Conservation (phyloP, 2,888 invertebrate species). For the Diloba caeruleocephala region DNA sequence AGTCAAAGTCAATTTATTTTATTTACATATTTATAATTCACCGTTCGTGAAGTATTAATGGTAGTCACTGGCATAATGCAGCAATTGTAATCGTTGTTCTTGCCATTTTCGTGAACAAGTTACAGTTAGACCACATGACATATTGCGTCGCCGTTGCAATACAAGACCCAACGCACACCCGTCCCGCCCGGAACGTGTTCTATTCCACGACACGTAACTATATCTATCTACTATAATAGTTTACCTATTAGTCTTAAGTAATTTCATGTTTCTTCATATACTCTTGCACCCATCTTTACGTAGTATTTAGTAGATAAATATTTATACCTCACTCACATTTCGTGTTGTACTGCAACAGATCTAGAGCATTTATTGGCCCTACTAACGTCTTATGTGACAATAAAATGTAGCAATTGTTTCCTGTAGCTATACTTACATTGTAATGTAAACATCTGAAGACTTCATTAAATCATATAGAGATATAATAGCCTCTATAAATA, state of each 20-base stretch:
- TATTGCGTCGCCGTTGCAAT: conserved; percentile 60
- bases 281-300: conserved; percentile 69
- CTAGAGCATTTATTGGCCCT: conserved; percentile 22
- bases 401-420: conserved; percentile 65
- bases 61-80: neutral
- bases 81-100: neutral
- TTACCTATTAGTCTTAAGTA: conserved; percentile 57
- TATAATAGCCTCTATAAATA: conserved; percentile 45
- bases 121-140: conserved; percentile 56
- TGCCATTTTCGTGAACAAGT: conserved; percentile 37
- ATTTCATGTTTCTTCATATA: conserved; percentile 70
- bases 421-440: conserved; percentile 27
- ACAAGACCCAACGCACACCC: conserved; percentile 83
- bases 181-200: conserved; percentile 86
- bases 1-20: neutral
- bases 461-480: conserved; percentile 46
- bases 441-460: conserved; percentile 23
- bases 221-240: conserved; percentile 58
- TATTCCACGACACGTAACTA: conserved; percentile 84
- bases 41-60: too few species aligned
- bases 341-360: conserved; percentile 13
- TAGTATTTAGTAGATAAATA: conserved; percentile 56
- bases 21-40: too few species aligned
- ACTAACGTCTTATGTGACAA: conserved; percentile 69
- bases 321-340: conserved; percentile 30